These are phyloP conservation scores for Rhabditophanes sp. DNA, from an alignment of 2,888 invertebrate species.

Conservation along the genomic window DNA sequence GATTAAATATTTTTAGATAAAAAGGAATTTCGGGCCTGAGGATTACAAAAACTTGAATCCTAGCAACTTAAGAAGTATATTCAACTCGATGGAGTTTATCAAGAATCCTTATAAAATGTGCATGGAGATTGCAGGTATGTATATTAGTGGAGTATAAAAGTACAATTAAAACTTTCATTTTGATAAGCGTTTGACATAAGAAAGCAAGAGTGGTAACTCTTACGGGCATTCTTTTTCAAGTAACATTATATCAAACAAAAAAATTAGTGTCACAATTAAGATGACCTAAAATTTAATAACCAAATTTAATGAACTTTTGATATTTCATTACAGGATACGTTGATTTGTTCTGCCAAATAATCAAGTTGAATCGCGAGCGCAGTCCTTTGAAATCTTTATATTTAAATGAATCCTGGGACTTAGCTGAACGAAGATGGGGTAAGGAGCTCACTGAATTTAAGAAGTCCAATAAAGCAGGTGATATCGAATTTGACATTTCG, in stretches of 20 bases:
- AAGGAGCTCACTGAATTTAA: constrained; percentile 63
- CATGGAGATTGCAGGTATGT: constrained; percentile 60
- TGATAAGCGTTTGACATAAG: not conserved
- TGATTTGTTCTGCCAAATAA: not conserved
- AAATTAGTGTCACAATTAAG: too few species aligned
- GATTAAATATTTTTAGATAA: constrained; percentile 18
- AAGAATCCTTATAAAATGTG: constrained; percentile 88
- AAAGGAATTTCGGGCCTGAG: constrained; percentile 34
- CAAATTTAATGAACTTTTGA: too few species aligned
- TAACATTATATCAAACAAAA: too few species aligned
- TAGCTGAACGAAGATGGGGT: constrained; percentile 67
- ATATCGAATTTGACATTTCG: constrained; percentile 71
- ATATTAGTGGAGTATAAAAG: too few species aligned
- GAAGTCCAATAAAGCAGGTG: constrained; percentile 50
- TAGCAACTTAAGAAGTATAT: constrained; percentile 73
- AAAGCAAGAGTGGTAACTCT: too few species aligned
- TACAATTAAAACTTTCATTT: constrained; percentile 6
- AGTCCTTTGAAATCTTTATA: constrained; percentile 55
- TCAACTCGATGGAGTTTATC: constrained; percentile 77
- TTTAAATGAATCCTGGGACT: constrained; percentile 94
- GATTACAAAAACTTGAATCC: constrained; percentile 58
- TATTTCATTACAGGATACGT: not conserved
- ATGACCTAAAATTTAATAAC: too few species aligned
- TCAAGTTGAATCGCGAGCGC: not conserved
- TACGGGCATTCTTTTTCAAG: too few species aligned